These are phyloP conservation scores for Mus spretus DNA, from an alignment of 2,797 vertebrate species.

Conservation along the genomic window DNA sequence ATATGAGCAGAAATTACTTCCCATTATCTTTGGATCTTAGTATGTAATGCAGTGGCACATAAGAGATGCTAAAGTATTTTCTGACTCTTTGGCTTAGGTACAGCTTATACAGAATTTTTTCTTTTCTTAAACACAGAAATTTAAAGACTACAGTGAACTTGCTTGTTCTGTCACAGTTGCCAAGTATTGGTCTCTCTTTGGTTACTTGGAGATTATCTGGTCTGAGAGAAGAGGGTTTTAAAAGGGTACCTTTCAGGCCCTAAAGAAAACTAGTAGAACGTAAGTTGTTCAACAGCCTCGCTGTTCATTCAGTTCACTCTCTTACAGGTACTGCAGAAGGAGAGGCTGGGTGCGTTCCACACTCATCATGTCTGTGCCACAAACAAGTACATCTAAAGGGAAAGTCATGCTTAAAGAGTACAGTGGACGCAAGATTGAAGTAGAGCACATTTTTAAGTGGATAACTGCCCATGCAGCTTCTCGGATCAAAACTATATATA, in stretches of 20 bases:
- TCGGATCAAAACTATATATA: constrained; percentile 95
- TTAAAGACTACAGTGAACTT: constrained; percentile 17
- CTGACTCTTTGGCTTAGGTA: constrained; percentile 43
- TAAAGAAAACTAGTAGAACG: constrained; percentile 11
- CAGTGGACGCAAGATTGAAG: constrained; percentile 92
- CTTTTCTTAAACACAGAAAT: background rate
- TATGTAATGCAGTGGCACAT: background rate
- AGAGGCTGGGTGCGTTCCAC: constrained; percentile 97
- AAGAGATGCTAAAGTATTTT: constrained; percentile 54
- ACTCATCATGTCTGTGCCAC: constrained; percentile 98
- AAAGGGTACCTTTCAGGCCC: background rate
- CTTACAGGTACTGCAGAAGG: constrained; percentile 92
- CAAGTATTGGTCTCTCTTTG: constrained; percentile 24
- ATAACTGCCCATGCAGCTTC: constrained; percentile 97
- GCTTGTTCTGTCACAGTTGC: constrained; percentile 27
- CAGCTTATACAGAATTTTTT: background rate
- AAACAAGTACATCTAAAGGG: constrained; percentile 98
- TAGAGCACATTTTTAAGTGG: constrained; percentile 98
- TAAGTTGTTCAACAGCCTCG: background rate
- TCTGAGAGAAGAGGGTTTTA: constrained; percentile 6
- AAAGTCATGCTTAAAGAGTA: constrained; percentile 99
- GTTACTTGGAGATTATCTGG: constrained; percentile 33
- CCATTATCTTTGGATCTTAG: background rate
- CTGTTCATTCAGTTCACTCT: constrained; percentile 74
- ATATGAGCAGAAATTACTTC: constrained; percentile 47